phyloP scores from a whole-genome alignment of 2,113 vertebrate genomes.

The Planiliza haematocheilus region DNA sequence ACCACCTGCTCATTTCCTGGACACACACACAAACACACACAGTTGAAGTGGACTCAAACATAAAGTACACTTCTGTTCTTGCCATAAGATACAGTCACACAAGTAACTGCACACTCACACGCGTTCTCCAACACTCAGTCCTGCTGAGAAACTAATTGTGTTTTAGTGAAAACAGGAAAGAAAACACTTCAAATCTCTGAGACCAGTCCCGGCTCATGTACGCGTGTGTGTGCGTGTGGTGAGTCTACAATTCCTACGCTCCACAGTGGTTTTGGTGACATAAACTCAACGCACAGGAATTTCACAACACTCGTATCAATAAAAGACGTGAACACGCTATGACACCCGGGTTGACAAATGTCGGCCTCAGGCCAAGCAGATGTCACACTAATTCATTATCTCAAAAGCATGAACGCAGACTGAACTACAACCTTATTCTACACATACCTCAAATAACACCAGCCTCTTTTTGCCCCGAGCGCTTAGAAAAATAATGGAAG shows the following conservation, averaged over 20 bases:
- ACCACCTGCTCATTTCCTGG: conserved; percentile 59
- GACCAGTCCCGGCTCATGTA: conserved; percentile 6
- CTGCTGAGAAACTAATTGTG: conserved; percentile 50
- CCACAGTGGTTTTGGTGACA: conserved; percentile 23
- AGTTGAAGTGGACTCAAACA: not conserved
- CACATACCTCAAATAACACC: conserved; percentile 1
- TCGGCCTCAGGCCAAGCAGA: conserved; percentile 21
- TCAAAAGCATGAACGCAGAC: conserved; percentile 42
- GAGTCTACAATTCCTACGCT: not conserved
- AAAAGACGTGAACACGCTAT: not conserved
- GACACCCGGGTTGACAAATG: conserved; percentile 21
- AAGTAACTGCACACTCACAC: conserved; percentile 22
- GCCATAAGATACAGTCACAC: conserved; percentile 28
- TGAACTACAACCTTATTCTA: conserved; percentile 8
- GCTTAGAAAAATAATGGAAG: conserved; percentile 36
- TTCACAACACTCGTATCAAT: conserved; percentile 53
- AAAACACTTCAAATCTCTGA: conserved; percentile 38
- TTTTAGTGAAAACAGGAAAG: conserved; percentile 49
- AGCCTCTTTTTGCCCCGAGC: conserved; percentile 17
- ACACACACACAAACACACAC: not conserved
- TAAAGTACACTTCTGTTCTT: conserved; percentile 16
- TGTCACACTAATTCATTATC: conserved; percentile 51
- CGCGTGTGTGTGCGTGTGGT: not conserved
- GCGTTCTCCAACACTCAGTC: conserved; percentile 30
- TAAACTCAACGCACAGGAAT: conserved; percentile 8